Evolutionary conservation across 2,113 vertebrate species (phyloP).

Genomic region (Ceyx cyanopectus): DNA sequence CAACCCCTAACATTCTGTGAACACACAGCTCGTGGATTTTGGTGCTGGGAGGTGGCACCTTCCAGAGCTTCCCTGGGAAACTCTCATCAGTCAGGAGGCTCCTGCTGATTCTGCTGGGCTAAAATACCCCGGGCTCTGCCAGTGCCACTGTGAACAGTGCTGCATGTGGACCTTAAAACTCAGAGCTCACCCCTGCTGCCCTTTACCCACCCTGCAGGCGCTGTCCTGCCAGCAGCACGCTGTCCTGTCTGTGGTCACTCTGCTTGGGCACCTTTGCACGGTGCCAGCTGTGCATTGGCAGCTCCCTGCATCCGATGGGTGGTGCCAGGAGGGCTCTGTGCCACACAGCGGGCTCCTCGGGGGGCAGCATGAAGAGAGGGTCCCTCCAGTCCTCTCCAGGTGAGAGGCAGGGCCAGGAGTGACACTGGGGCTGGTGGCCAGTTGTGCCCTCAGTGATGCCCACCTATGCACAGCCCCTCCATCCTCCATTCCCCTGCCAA

Average conservation of each 20-base stretch:
- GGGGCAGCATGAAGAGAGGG: accelerated
- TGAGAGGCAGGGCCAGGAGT: accelerated
- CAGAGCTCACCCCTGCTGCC: accelerated
- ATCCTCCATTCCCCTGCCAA: not conserved
- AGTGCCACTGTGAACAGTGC: accelerated
- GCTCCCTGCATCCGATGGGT: not conserved
- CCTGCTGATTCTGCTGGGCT: not conserved
- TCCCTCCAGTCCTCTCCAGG: accelerated
- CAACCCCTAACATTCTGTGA: too few species aligned
- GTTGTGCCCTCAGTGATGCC: accelerated
- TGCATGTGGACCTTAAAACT: not conserved
- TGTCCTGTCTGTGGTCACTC: accelerated
- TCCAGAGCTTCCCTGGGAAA: not conserved
- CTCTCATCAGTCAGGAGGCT: accelerated
- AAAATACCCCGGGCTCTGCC: not conserved
- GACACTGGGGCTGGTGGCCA: not conserved
- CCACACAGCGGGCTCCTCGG: not conserved
- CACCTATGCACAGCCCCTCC: accelerated
- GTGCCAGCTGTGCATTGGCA: not conserved
- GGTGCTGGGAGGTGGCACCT: not conserved
- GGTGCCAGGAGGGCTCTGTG: accelerated
- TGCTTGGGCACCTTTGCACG: accelerated
- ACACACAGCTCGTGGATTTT: not conserved
- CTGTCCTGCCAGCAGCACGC: not conserved
- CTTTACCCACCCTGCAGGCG: accelerated